Conservation (phyloP, 2,113 vertebrate species). For the Corvus hawaiiensis region DNA sequence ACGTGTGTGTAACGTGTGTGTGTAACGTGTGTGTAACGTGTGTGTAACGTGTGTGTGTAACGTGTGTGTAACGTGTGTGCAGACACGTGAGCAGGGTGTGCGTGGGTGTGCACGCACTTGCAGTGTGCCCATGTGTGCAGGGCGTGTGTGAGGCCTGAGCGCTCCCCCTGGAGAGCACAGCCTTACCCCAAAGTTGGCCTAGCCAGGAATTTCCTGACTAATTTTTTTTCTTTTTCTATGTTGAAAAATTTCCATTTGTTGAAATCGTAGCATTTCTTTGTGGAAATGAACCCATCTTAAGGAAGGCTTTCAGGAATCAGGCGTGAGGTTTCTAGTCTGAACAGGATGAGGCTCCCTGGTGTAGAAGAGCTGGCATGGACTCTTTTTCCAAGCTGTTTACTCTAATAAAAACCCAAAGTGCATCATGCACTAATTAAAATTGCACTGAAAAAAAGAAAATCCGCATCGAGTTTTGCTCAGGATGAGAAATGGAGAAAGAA, state of each 20-base stretch:
- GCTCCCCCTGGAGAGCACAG: not conserved
- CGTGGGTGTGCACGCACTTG: rapidly evolving
- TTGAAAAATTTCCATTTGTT: not conserved
- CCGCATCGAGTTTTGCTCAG: not conserved
- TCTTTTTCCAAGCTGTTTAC: slow-evolving; percentile 35
- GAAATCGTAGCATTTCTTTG: not conserved
- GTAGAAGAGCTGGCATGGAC: not conserved
- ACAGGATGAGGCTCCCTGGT: slow-evolving; percentile 46
- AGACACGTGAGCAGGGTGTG: too few relatives aligned
- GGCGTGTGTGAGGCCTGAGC: not conserved
- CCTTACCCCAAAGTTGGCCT: not conserved
- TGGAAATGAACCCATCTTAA: not conserved
- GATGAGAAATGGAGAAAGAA: not conserved
- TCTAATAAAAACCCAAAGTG: slow-evolving; percentile 26
- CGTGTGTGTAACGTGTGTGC: too few relatives aligned
- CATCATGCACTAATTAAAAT: slow-evolving; percentile 45
- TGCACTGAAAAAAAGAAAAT: not conserved
- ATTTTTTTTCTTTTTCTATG: not conserved
- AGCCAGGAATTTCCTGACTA: slow-evolving; percentile 32
- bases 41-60: not conserved
- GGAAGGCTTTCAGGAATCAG: not conserved
- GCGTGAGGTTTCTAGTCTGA: not conserved
- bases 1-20: too few relatives aligned
- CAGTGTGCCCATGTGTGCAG: not conserved
- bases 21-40: too few relatives aligned